These are phyloP conservation scores for Trachurus trachurus DNA, from an alignment of 2,797 vertebrate genomes.

Conservation along the genomic window DNA sequence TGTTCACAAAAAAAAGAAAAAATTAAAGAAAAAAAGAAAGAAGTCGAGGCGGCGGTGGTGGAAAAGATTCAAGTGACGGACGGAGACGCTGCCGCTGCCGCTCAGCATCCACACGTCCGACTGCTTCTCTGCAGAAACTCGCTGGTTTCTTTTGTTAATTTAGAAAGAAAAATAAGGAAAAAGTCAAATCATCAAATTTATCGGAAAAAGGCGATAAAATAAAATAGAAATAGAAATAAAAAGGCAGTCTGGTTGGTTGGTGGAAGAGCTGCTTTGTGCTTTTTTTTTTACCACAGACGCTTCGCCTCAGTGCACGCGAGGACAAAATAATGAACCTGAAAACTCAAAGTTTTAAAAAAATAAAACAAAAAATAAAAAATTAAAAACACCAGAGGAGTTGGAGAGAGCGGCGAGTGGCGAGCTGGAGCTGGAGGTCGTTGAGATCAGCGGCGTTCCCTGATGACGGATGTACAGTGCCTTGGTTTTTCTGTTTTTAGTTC, in stretches of 20 bases:
- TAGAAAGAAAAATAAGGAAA: background rate
- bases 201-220: background rate
- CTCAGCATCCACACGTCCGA: background rate
- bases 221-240: too few species aligned
- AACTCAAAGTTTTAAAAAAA: background rate
- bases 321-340: slow-evolving; percentile 35
- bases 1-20: slow-evolving; percentile 49
- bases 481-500: slow-evolving; percentile 26
- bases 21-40: too few species aligned
- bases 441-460: slow-evolving; percentile 82
- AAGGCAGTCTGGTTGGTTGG: slow-evolving; percentile 36
- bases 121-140: slow-evolving; percentile 21
- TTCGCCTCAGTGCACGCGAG: slow-evolving; percentile 86
- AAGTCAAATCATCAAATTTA: background rate
- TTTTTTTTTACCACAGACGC: slow-evolving; percentile 66
- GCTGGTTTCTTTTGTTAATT: slow-evolving; percentile 6
- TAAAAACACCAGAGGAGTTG: background rate
- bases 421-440: slow-evolving; percentile 37
- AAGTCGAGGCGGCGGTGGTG: background rate
- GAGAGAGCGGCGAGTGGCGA: slow-evolving; percentile 4
- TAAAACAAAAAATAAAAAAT: background rate
- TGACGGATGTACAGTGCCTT: slow-evolving; percentile 79
- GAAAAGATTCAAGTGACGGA: slow-evolving; percentile 84
- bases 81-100: slow-evolving; percentile 72
- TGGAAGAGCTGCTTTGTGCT: slow-evolving; percentile 67